Percentiles rank a stretch among this genome's conserved stretches.
phyloP scores from a whole-genome alignment of 2,888 invertebrate species.

The Anthophora plumipes region DNA sequence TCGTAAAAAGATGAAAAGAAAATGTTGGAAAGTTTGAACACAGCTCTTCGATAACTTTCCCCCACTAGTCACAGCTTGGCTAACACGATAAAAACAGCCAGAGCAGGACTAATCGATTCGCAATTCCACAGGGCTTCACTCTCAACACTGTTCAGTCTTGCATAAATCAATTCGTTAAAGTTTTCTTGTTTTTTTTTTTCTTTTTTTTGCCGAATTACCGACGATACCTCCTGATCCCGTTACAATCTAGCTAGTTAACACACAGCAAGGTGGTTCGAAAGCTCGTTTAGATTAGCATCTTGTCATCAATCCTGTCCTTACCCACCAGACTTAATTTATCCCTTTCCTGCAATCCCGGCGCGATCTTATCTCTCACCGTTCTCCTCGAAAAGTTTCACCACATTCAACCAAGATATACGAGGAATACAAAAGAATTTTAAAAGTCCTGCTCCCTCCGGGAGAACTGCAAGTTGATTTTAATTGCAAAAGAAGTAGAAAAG shows the following conservation, averaged over 20 bases:
- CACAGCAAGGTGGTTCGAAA: slow-evolving; percentile 26
- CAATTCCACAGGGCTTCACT: neutral
- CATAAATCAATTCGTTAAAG: slow-evolving; percentile 18
- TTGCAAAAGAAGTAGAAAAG: neutral
- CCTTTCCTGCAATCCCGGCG: neutral
- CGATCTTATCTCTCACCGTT: slow-evolving; percentile 9
- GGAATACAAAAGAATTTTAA: slow-evolving; percentile 1
- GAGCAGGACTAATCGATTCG: neutral
- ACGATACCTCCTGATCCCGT: slow-evolving; percentile 13
- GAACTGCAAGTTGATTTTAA: slow-evolving; percentile 7
- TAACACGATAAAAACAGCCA: neutral
- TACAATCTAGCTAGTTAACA: slow-evolving; percentile 10
- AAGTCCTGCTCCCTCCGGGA: neutral
- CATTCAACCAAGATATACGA: neutral
- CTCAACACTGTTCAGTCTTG: neutral
- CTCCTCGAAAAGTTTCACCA: neutral
- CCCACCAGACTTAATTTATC: slow-evolving; percentile 29
- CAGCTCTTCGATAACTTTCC: neutral
- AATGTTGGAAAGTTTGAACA: neutral
- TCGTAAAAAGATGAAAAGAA: neutral
- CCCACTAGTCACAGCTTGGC: neutral
- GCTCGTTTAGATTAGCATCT: slow-evolving; percentile 35
- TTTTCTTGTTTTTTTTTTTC: no score
- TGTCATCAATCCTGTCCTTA: neutral
- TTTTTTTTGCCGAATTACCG: slow-evolving; percentile 8